Conservation (phyloP, 1,140 invertebrate species). For the Brachionus manjavacas region DNA sequence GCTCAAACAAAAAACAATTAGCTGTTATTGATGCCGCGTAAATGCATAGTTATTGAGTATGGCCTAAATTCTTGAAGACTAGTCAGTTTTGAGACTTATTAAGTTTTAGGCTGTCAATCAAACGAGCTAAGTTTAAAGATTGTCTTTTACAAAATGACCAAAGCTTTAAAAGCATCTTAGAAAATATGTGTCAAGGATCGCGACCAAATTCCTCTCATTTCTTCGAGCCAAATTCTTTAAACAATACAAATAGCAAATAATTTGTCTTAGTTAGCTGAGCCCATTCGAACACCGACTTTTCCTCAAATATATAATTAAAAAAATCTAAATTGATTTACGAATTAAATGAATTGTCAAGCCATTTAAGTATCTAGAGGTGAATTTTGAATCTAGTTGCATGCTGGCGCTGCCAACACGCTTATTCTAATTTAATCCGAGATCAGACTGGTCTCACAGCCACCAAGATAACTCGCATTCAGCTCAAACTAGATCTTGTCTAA, state of each 20-base stretch:
- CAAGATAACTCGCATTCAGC: neutral
- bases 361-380: neutral
- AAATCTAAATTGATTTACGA: neutral
- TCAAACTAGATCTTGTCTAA: neutral
- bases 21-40: neutral
- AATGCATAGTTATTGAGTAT: neutral
- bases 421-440: neutral
- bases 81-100: neutral
- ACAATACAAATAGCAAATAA: neutral
- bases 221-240: neutral
- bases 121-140: neutral
- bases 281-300: neutral
- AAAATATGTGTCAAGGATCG: neutral
- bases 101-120: conserved; percentile 1
- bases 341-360: neutral
- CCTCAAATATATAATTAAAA: neutral
- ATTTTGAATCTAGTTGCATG: neutral
- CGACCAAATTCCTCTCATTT: neutral
- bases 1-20: neutral
- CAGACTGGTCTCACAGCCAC: neutral
- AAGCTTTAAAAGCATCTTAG: neutral
- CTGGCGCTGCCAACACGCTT: neutral
- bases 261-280: neutral
- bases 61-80: neutral
- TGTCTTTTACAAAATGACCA: neutral